Evolutionary conservation across 2,113 vertebrate genomes (phyloP).

Genomic region (Oncorhynchus kisutch): DNA sequence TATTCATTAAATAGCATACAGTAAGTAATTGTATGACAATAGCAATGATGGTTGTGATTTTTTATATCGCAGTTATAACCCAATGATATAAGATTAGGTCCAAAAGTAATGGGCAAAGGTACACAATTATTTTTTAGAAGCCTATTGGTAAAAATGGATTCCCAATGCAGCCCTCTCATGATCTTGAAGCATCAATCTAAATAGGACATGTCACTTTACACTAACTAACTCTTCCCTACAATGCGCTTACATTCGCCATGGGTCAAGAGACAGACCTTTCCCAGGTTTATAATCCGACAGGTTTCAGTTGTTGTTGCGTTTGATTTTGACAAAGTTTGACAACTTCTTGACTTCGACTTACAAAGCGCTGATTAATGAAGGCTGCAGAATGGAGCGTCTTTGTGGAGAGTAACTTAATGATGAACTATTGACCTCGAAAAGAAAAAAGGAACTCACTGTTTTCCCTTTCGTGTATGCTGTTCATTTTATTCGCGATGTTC

Average conservation of each 20-base stretch:
- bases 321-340: conserved; percentile 92
- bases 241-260: conserved; percentile 72
- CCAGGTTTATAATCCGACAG: conserved; percentile 66
- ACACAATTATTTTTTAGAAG: no score
- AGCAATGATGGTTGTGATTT: neutral
- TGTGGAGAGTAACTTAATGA: conserved; percentile 50
- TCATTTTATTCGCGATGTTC: conserved; percentile 5
- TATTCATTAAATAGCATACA: neutral
- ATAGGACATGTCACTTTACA: conserved; percentile 66
- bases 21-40: neutral
- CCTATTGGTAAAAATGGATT: no score
- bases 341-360: conserved; percentile 80
- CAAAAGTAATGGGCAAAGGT: no score
- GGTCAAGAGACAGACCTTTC: conserved; percentile 80
- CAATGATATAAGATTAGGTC: neutral
- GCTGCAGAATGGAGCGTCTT: conserved; percentile 39
- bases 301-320: conserved; percentile 59
- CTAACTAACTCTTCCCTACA: conserved; percentile 54
- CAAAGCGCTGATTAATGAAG: conserved; percentile 64
- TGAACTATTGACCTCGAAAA: conserved; percentile 55
- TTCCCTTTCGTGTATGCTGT: neutral
- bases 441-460: neutral
- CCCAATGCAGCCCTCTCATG: conserved; percentile 11
- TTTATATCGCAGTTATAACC: neutral
- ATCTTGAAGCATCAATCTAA: conserved; percentile 48